phyloP scores from a whole-genome alignment of 1,140 invertebrate species.

The Elysia chlorotica region DNA sequence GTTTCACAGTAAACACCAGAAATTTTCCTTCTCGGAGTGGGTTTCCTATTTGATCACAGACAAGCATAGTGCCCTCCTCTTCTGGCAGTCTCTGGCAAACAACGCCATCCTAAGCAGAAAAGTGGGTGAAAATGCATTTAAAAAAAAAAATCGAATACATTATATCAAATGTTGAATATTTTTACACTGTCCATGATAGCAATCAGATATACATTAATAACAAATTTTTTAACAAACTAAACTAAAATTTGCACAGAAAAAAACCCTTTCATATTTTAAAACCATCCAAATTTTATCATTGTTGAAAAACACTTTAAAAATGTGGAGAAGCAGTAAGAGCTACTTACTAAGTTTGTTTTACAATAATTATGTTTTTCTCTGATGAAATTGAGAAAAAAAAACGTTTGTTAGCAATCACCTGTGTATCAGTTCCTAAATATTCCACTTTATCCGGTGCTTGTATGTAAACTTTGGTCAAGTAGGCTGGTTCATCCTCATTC shows the following conservation, averaged over 20 bases:
- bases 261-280: too few relatives aligned
- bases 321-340: too few relatives aligned
- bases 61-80: constrained; percentile 36
- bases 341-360: too few relatives aligned
- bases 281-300: too few relatives aligned
- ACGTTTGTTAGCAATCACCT: too few relatives aligned
- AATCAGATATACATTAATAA: too few relatives aligned
- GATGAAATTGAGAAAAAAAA: too few relatives aligned
- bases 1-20: constrained; percentile 33
- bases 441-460: constrained; percentile 65
- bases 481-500: constrained; percentile 87
- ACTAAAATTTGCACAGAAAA: too few relatives aligned
- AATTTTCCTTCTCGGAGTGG: constrained; percentile 73
- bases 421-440: constrained; percentile 6
- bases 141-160: not conserved
- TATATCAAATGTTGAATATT: not conserved
- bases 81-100: constrained; percentile 19
- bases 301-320: too few relatives aligned
- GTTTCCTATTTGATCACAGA: constrained; percentile 85
- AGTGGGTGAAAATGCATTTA: too few relatives aligned
- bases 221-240: too few relatives aligned
- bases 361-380: too few relatives aligned
- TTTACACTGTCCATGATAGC: not conserved
- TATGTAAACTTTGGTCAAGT: constrained; percentile 84
- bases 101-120: constrained; percentile 31